These are phyloP conservation scores for Bradynema listronoti DNA, from an alignment of 1,140 invertebrate genomes.

Conservation along the genomic window DNA sequence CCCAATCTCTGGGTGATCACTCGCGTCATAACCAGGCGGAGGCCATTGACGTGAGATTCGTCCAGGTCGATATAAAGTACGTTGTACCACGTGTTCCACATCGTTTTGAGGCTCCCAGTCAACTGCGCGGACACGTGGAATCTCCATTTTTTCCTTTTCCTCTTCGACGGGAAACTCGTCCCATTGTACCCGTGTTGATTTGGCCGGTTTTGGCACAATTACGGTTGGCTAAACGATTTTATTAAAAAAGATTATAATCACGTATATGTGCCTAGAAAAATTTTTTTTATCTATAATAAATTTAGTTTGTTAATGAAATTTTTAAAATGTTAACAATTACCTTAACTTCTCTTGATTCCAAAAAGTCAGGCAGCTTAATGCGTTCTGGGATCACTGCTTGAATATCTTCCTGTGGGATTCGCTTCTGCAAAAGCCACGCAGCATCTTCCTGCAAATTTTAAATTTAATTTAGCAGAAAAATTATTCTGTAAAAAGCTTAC, in stretches of 20 bases:
- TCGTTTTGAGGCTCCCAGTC: slow-evolving; percentile 45
- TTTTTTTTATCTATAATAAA: too few species aligned
- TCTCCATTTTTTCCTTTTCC: slow-evolving; percentile 20
- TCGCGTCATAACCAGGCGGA: slow-evolving; percentile 38
- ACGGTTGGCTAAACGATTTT: slow-evolving; percentile 28
- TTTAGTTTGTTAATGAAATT: too few species aligned
- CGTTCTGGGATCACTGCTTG: slow-evolving; percentile 29
- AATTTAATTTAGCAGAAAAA: neutral
- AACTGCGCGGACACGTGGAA: slow-evolving; percentile 37
- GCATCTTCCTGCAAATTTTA: slow-evolving; percentile 31
- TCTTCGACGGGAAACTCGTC: slow-evolving; percentile 46
- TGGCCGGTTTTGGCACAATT: slow-evolving; percentile 38
- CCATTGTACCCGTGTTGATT: slow-evolving; percentile 35
- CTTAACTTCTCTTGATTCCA: slow-evolving; percentile 24
- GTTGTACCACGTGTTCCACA: slow-evolving; percentile 35
- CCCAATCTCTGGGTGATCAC: slow-evolving; percentile 37
- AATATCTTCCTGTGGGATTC: slow-evolving; percentile 33
- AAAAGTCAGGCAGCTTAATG: slow-evolving; percentile 36
- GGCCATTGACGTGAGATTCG: slow-evolving; percentile 35
- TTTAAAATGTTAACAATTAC: slow-evolving; percentile 15
- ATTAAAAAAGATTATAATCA: too few species aligned
- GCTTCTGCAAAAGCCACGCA: slow-evolving; percentile 35
- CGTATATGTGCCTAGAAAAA: too few species aligned
- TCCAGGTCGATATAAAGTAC: slow-evolving; percentile 36
- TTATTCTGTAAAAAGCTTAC: too few species aligned